phyloP scores from a whole-genome alignment of 1,140 invertebrate genomes.

The Drosophila pectinifera region DNA sequence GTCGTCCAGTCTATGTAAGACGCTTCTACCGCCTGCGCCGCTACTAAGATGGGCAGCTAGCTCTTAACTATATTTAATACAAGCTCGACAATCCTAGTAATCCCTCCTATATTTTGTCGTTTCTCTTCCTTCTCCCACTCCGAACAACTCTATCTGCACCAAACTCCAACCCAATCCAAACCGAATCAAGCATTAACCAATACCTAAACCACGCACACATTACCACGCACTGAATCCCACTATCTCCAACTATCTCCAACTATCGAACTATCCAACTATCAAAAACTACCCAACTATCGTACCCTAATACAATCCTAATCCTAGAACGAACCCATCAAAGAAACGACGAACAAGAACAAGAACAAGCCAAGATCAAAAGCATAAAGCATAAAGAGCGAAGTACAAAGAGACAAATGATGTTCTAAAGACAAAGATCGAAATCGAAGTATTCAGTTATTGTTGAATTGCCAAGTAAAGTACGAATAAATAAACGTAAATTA shows the following conservation, averaged over 20 bases:
- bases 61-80: constrained; percentile 71
- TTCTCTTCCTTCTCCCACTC: constrained; percentile 59
- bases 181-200: constrained; percentile 68
- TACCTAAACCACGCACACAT: constrained; percentile 47
- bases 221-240: constrained; percentile 45
- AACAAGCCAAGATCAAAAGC: constrained; percentile 54
- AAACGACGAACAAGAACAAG: constrained; percentile 37
- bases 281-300: constrained; percentile 59
- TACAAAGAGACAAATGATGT: constrained; percentile 83
- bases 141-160: constrained; percentile 43
- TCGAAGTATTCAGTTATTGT: constrained; percentile 73
- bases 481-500: constrained; percentile 80
- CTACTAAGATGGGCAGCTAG: constrained; percentile 68
- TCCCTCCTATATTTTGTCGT: constrained; percentile 44
- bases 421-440: constrained; percentile 57
- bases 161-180: constrained; percentile 24
- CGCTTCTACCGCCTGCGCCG: constrained; percentile 79
- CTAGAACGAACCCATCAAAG: constrained; percentile 53
- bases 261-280: constrained; percentile 33
- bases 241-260: constrained; percentile 31
- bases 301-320: constrained; percentile 50
- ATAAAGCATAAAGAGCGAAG: constrained; percentile 72
- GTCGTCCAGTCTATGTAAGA: constrained; percentile 82
- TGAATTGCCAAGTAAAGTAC: constrained; percentile 66
- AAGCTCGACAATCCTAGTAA: constrained; percentile 55